A percentile compares a stretch with the other conserved stretches of the same genome.
These are phyloP conservation scores for Allacma fusca DNA, from an alignment of 2,888 invertebrate species.

Conservation along the genomic window DNA sequence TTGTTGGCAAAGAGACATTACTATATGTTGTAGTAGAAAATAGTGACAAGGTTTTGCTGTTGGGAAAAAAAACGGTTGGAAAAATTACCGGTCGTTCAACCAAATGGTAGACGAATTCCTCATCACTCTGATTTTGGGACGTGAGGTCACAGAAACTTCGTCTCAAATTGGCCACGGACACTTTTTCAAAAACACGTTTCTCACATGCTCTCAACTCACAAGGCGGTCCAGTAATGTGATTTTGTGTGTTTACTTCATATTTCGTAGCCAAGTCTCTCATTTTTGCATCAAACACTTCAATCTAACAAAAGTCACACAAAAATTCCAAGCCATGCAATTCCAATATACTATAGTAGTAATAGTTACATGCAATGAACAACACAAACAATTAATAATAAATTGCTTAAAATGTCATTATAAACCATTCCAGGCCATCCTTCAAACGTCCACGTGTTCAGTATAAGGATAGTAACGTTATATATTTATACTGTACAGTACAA, in stretches of 20 bases:
- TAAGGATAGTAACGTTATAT: no score
- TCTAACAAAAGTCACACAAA: constrained; percentile 31
- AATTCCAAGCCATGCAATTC: constrained; percentile 31
- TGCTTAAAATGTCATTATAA: background rate
- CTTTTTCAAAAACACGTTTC: constrained; percentile 57
- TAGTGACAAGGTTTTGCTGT: constrained; percentile 1
- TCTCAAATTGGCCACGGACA: constrained; percentile 54
- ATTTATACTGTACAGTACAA: no score
- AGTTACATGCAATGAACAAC: background rate
- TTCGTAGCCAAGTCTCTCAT: constrained; percentile 40
- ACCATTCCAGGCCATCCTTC: no score
- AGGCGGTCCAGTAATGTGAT: background rate
- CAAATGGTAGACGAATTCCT: constrained; percentile 40
- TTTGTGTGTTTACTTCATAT: constrained; percentile 30
- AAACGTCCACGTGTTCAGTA: no score
- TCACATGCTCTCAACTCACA: constrained; percentile 49
- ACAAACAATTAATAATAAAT: background rate
- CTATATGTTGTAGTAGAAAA: background rate
- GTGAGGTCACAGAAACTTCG: constrained; percentile 46
- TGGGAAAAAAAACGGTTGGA: background rate
- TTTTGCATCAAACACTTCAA: constrained; percentile 44
- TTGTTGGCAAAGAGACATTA: background rate
- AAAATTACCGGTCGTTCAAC: constrained; percentile 46
- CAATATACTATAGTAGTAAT: constrained; percentile 1
- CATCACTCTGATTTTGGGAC: constrained; percentile 30